These are phyloP conservation scores for Drosophila tripunctata DNA, from an alignment of 2,888 invertebrate genomes.

Conservation along the genomic window DNA sequence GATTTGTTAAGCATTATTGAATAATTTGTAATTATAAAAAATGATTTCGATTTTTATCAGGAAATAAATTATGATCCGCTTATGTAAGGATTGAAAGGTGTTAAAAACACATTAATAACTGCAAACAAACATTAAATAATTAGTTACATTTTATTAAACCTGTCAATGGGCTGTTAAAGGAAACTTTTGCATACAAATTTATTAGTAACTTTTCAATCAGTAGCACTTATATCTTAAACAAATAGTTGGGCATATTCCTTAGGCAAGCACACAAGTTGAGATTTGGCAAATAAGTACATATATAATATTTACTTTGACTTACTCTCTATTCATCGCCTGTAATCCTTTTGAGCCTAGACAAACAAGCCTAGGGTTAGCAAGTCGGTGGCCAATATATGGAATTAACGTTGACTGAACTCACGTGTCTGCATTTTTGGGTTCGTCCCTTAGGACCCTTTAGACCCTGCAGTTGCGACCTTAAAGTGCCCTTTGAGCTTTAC, in stretches of 20 bases:
- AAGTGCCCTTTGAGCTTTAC: conserved; percentile 40
- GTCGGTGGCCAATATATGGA: conserved; percentile 37
- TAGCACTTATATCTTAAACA: neutral
- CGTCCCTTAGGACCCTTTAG: neutral
- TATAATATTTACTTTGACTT: conserved; percentile 22
- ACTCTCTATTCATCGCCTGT: conserved; percentile 21
- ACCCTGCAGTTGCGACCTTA: conserved; percentile 1
- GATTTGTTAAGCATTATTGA: no score
- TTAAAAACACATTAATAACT: neutral
- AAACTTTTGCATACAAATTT: neutral
- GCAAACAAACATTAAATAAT: neutral
- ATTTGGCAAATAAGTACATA: no score
- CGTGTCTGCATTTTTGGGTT: conserved; percentile 18
- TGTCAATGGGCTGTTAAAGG: neutral
- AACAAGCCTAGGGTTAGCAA: conserved; percentile 27
- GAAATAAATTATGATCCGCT: neutral
- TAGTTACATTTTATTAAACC: neutral
- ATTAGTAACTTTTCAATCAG: neutral
- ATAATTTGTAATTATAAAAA: neutral
- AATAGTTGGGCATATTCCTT: neutral
- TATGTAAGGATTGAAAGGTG: neutral
- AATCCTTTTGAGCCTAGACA: conserved; percentile 55
- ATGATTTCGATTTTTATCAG: neutral
- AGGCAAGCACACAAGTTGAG: neutral
- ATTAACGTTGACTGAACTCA: conserved; percentile 42